These are phyloP conservation scores for Pseudachorutes palmiensis DNA, from an alignment of 1,140 invertebrate genomes.

Conservation along the genomic window DNA sequence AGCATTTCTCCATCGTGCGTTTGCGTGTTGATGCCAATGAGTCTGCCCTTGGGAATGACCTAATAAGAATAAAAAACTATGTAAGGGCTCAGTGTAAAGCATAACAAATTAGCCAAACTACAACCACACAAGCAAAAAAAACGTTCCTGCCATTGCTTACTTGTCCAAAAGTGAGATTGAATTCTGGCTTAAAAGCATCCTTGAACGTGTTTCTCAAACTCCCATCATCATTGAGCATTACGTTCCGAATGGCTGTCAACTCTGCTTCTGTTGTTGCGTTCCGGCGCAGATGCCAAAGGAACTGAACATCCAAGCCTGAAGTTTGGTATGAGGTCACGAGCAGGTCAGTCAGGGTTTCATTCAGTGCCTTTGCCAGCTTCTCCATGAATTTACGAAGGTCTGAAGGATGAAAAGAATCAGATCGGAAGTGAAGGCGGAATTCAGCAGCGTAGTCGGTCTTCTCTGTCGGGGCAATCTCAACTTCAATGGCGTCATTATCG, in stretches of 20 bases:
- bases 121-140: no score
- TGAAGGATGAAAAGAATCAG: constrained; percentile 18
- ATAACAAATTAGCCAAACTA: no score
- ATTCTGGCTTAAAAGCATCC: constrained; percentile 64
- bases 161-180: constrained; percentile 63
- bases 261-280: constrained; percentile 65
- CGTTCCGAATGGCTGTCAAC: constrained; percentile 59
- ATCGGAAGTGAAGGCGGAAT: constrained; percentile 32
- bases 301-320: constrained; percentile 44
- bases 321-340: constrained; percentile 21
- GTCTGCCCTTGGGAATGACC: constrained; percentile 62
- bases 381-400: constrained; percentile 31
- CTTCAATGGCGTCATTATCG: constrained; percentile 24
- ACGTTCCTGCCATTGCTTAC: no score
- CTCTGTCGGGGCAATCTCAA: background rate
- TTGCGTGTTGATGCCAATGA: constrained; percentile 42
- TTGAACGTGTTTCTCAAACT: constrained; percentile 52
- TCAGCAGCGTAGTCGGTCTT: constrained; percentile 21
- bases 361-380: constrained; percentile 51
- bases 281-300: constrained; percentile 72
- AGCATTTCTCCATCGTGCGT: constrained; percentile 17
- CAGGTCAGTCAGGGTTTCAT: constrained; percentile 9
- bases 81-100: no score
- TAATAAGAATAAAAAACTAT: no score
- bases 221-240: constrained; percentile 49